Base-by-base conservation (phyloP, 2,113 vertebrate species). In the Danionella cerebrum region DNA sequence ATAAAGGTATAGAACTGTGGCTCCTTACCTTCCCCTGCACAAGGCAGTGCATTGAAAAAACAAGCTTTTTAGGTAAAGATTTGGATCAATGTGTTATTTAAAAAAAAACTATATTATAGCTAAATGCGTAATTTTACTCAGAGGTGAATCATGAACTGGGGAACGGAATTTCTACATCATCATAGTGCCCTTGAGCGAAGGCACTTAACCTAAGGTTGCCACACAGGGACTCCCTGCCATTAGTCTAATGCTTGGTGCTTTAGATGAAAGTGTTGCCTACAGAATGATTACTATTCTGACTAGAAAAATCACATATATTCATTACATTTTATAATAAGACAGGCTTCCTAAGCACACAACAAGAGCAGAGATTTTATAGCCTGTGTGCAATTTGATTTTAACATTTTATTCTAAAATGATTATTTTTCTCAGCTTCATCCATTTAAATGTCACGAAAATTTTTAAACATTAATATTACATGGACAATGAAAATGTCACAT, bases 151-250 rank as follows among this genome's bases (percentile, higher is more conserved):
- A 58, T 16, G 21, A 11, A 25, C 55, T 42, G 55, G n/a, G 16
- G 21, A 18, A 59, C 36, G 3, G 36, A 39, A 22, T 22, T 27
- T 14, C 2, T 42, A 8, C 38, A 16, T 59, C 22, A 16, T 59
- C 22, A 27, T 16, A 41, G 36, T 59, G 36, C 55, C 55, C 55
- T 25, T 59, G 36, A 59, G 55, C 9, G 29, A 59, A 27, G 36
- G 35, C 55, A 58, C 51, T 53, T 53, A 19, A 53, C 27, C 51
- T 33, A 25, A 53, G 51, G 51, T 53, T 53, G 51, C 27, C 33
- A 25, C 51, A 53, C 29, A 4, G 22, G 21, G 36, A 58, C 36
- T 39, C 4, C 36, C 38, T 57, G 53, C 12, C 41, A 59, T 59
- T 59, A 25, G 55, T 41, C 4, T 25, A 59, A 14, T 25, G 36